Evolutionary conservation across 2,797 vertebrate genomes (phyloP), one percentile per base, ranked within the genome.

Genomic region (Enteromius treurensis): DNA sequence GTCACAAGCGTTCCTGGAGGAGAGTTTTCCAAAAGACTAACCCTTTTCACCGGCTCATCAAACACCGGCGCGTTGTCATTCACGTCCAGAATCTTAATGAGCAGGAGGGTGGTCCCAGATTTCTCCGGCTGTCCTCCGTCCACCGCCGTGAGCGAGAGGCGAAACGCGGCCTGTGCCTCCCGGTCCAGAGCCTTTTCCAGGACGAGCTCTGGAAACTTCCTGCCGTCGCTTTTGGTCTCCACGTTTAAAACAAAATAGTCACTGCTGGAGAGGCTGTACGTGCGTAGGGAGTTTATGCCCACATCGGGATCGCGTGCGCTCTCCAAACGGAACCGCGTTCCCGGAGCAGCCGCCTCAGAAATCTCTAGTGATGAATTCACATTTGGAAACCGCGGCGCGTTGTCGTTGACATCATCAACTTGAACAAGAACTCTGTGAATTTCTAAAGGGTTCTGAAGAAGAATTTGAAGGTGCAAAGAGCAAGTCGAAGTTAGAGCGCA

Each of bases 291-390:
- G 84, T 99, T 99, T 37, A 92, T 93, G 47, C 97, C 97, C 91
- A 99, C 95, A n/a, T 99, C 98, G 0, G 96, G 96, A 86, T 99
- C 98, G 85, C 96, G 96, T 0, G 98, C 98, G 21, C 96, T 96
- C 82, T 98, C 96, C 91, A 99, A 89, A n/a, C 96, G 96, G 87
- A 98, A 98, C 79, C 91, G 92, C 0, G 96, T 91, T 3, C 96
- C 97, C 26, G 94, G 93, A 1, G 94, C 91, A 4, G 96, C 96
- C 42, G 97, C 96, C 85, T 99, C 98, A 0, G 97, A 96, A 2
- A 99, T 93, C 55, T 96, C 96, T 90, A 99, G 76, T 40, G 95
- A 95, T 85, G 96, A 94, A 87, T 95, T 95, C 65, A 90, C 88
- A 0, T 93, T 95, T 60, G 96, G 95, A 90, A 99, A 99, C 85